Evolutionary conservation across 1,140 invertebrate species (phyloP).

Genomic region (Drosophila murphyi): DNA sequence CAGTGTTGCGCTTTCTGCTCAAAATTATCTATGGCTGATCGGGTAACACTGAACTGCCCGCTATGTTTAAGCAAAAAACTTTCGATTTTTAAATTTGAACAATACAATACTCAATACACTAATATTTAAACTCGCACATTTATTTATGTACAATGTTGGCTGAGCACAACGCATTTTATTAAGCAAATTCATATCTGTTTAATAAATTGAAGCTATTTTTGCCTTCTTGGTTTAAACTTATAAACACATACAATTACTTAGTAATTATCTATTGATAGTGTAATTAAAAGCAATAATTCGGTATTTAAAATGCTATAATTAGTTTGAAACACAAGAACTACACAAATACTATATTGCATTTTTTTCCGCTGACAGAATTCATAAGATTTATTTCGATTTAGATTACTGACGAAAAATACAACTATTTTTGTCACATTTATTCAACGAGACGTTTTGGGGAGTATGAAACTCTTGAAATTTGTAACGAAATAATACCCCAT

Average conservation of each 20-base stretch:
- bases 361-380: constrained; percentile 10
- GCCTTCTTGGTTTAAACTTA: constrained; percentile 23
- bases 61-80: constrained; percentile 8
- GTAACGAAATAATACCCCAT: not conserved
- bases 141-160: too few species aligned
- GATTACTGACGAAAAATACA: not conserved
- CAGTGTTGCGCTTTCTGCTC: not conserved
- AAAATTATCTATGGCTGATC: not conserved
- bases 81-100: not conserved
- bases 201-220: constrained; percentile 27
- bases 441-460: not conserved
- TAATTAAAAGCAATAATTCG: constrained; percentile 34
- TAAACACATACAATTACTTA: constrained; percentile 32
- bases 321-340: constrained; percentile 33
- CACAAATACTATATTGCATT: constrained; percentile 24
- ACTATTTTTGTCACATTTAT: not conserved
- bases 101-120: too few species aligned
- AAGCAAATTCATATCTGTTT: constrained; percentile 29
- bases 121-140: not conserved
- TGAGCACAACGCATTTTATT: constrained; percentile 26
- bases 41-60: constrained; percentile 16
- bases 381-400: constrained; percentile 3
- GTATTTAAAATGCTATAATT: constrained; percentile 44
- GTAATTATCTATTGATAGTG: constrained; percentile 36
- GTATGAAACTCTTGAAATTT: not conserved